Percentiles rank a stretch among this genome's conserved stretches.
phyloP scores from a whole-genome alignment of 1,140 invertebrate species.

The Lanistes nyassanus region DNA sequence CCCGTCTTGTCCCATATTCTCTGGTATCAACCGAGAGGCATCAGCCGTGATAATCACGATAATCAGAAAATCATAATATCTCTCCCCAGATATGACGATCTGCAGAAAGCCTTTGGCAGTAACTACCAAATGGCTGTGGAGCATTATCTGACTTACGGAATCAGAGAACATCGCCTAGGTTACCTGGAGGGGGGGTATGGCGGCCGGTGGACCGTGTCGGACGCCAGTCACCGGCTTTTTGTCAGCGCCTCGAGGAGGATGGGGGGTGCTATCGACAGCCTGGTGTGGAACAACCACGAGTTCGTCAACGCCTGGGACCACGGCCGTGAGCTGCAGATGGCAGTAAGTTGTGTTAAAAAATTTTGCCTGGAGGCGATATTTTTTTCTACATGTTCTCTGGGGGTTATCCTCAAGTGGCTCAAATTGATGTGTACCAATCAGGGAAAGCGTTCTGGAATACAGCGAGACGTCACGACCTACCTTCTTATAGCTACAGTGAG shows the following conservation, averaged over 20 bases:
- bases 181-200: slow-evolving; percentile 34
- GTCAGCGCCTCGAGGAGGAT: slow-evolving; percentile 37
- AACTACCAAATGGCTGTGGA: slow-evolving; percentile 32
- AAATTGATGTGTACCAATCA: too few species aligned
- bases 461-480: too few species aligned
- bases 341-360: not conserved
- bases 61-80: too few species aligned
- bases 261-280: slow-evolving; percentile 42
- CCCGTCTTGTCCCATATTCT: too few species aligned
- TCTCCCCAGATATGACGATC: slow-evolving; percentile 34
- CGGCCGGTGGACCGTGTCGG: slow-evolving; percentile 35
- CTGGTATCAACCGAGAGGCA: not conserved
- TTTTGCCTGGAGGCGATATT: not conserved
- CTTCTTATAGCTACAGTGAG: too few species aligned
- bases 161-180: slow-evolving; percentile 30
- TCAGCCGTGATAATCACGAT: not conserved
- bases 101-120: slow-evolving; percentile 29
- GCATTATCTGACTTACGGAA: slow-evolving; percentile 30
- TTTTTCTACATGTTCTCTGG: too few species aligned
- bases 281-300: slow-evolving; percentile 43
- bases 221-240: slow-evolving; percentile 18
- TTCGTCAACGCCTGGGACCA: slow-evolving; percentile 43
- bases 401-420: too few species aligned
- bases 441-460: too few species aligned
- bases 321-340: slow-evolving; percentile 39